These are phyloP conservation scores for Brachypterus glaber DNA, from an alignment of 2,888 invertebrate genomes.

Conservation along the genomic window DNA sequence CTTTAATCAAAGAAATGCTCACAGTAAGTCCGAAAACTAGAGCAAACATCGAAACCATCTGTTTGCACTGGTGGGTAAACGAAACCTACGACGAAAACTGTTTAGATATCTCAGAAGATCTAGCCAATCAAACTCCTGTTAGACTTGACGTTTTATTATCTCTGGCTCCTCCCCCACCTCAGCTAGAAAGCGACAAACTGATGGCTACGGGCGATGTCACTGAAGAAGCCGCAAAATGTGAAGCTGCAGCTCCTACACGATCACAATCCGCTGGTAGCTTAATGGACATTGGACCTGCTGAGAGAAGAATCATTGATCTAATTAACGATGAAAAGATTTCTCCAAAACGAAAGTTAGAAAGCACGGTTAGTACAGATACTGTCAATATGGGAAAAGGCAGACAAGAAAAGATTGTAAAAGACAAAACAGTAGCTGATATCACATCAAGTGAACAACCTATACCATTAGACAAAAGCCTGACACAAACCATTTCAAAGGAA, in stretches of 20 bases:
- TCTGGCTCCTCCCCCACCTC: constrained; percentile 70
- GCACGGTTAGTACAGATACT: constrained; percentile 63
- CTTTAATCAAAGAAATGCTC: constrained; percentile 88
- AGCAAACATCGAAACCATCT: constrained; percentile 89
- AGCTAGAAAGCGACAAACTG: constrained; percentile 61
- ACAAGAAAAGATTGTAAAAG: constrained; percentile 52
- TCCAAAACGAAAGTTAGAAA: constrained; percentile 66
- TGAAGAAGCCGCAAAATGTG: constrained; percentile 34
- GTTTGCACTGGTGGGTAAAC: constrained; percentile 97
- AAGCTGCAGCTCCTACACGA: constrained; percentile 38
- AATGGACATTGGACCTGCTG: constrained; percentile 65
- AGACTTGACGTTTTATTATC: constrained; percentile 78
- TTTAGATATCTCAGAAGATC: constrained; percentile 73
- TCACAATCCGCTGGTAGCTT: constrained; percentile 64
- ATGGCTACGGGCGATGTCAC: constrained; percentile 51
- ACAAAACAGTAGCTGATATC: constrained; percentile 39
- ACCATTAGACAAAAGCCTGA: constrained; percentile 33
- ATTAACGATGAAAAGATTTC: constrained; percentile 53
- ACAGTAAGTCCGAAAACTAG: constrained; percentile 84
- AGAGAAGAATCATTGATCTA: constrained; percentile 63
- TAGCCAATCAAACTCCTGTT: constrained; percentile 86
- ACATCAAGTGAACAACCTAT: constrained; percentile 25
- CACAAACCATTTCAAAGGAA: constrained; percentile 33
- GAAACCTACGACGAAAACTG: constrained; percentile 72
- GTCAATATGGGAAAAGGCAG: constrained; percentile 40